Evolutionary conservation across 1,140 invertebrate genomes (phyloP).

Genomic region (Drosophila mojavensis): DNA sequence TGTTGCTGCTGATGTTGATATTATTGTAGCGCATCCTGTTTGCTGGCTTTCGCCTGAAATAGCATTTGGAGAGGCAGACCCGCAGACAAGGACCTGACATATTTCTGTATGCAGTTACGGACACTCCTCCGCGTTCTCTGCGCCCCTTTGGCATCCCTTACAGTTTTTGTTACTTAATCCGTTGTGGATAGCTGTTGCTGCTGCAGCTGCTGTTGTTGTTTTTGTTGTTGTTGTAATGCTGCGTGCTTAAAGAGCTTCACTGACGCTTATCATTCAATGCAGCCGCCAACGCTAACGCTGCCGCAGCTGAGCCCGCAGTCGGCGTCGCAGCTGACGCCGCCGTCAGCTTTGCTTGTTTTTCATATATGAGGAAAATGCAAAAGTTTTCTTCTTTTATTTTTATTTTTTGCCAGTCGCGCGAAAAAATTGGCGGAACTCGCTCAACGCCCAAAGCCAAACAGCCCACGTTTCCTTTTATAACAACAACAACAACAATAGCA

Average conservation of each 20-base stretch:
- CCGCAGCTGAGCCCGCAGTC: not conserved
- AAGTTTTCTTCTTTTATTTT: constrained; percentile 19
- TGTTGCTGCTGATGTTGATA: not conserved
- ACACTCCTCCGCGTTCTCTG: no score
- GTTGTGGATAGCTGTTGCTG: constrained; percentile 25
- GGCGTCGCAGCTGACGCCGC: not conserved
- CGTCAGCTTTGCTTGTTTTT: constrained; percentile 41
- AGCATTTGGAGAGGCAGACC: constrained; percentile 7
- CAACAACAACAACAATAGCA: not conserved
- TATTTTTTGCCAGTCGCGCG: constrained; percentile 7
- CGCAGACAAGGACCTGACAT: constrained; percentile 18
- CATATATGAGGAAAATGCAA: constrained; percentile 39
- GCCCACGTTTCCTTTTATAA: constrained; percentile 2
- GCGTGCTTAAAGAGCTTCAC: constrained; percentile 59
- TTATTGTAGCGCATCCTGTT: not conserved
- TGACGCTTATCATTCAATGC: constrained; percentile 63
- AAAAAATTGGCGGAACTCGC: constrained; percentile 24
- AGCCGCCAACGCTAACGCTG: constrained; percentile 6
- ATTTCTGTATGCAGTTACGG: constrained; percentile 26
- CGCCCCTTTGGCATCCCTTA: not conserved
- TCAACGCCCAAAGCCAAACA: not conserved
- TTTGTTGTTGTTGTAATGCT: constrained; percentile 65
- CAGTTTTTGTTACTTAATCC: constrained; percentile 48
- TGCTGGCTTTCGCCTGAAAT: constrained; percentile 2
- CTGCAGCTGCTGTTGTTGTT: constrained; percentile 28